These are phyloP conservation scores for Helobdella robusta DNA, from an alignment of 2,888 invertebrate species.

Conservation along the genomic window DNA sequence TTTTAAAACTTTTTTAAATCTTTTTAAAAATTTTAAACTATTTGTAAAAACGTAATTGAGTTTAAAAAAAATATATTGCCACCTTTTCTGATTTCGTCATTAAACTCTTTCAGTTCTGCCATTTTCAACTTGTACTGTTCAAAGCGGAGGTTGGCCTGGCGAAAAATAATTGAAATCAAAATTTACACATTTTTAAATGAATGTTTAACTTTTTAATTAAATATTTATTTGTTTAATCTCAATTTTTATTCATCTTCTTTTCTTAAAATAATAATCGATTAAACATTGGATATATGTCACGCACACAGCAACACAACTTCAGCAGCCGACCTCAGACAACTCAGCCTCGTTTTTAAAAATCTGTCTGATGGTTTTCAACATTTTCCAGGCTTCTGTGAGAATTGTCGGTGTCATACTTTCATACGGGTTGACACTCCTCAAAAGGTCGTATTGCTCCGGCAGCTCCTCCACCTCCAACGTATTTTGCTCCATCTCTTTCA, in stretches of 20 bases:
- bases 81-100: constrained; percentile 18
- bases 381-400: constrained; percentile 14
- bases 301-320: no score
- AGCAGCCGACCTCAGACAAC: constrained; percentile 14
- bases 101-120: constrained; percentile 3
- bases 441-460: constrained; percentile 19
- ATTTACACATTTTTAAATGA: no score
- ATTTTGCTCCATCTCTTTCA: constrained; percentile 3
- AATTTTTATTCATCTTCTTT: no score
- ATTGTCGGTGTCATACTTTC: constrained; percentile 15
- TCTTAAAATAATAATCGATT: no score
- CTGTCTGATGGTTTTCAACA: constrained; percentile 5
- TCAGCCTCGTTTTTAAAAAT: constrained; percentile 9
- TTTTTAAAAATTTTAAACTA: no score
- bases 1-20: no score
- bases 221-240: no score
- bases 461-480: background rate
- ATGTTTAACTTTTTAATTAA: no score
- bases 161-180: background rate
- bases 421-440: background rate
- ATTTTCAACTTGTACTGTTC: constrained; percentile 16
- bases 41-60: no score
- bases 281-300: no score
- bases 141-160: background rate
- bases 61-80: no score